Percentiles rank a stretch among this genome's conserved stretches.
These are phyloP conservation scores for Microtus californicus DNA, from an alignment of 2,797 vertebrate species.

Conservation along the genomic window DNA sequence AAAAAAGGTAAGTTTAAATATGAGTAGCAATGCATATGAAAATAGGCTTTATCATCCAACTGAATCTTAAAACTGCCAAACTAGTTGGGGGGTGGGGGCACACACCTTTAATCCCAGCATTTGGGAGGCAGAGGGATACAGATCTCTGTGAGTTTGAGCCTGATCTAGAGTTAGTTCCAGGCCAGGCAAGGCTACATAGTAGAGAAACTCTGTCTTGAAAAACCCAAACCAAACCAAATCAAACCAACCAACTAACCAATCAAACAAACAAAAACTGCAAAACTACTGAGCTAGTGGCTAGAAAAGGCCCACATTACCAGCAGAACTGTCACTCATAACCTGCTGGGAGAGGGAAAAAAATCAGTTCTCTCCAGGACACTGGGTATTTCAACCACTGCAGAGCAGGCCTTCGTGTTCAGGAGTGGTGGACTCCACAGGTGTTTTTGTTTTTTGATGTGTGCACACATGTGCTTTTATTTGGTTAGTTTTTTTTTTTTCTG, in stretches of 20 bases:
- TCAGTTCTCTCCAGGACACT: not conserved
- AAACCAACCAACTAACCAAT: not conserved
- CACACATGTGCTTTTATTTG: not conserved
- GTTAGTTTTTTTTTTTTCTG: not conserved
- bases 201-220: not conserved
- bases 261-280: not conserved
- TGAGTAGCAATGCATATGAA: not conserved
- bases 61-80: not conserved
- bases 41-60: not conserved
- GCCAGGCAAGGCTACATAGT: not conserved
- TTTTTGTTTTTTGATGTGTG: not conserved
- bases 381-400: not conserved
- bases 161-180: not conserved
- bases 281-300: not conserved
- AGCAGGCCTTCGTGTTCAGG: not conserved
- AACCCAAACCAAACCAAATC: not conserved
- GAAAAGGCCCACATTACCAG: not conserved
- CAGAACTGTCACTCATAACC: not conserved
- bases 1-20: slow-evolving; percentile 8
- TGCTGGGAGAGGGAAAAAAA: not conserved
- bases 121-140: not conserved
- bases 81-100: not conserved
- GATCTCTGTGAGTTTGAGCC: not conserved
- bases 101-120: not conserved
- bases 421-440: not conserved